These are phyloP conservation scores for Papilio aristodemus DNA, from an alignment of 1,140 invertebrate species.

Conservation along the genomic window DNA sequence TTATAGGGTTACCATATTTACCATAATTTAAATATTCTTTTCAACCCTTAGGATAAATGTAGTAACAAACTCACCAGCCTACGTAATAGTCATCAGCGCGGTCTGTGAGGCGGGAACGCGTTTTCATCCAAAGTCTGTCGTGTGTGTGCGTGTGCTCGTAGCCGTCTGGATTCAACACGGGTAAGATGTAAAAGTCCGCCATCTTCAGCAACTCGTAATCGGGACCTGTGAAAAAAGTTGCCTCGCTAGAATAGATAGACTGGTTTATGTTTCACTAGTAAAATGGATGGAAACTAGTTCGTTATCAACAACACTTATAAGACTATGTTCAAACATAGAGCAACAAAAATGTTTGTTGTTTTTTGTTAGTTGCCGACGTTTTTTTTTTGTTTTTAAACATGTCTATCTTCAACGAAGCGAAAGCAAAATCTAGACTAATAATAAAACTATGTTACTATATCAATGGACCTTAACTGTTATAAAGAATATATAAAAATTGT, in stretches of 20 bases:
- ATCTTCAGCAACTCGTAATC: constrained; percentile 82
- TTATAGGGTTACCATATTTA: too few species aligned
- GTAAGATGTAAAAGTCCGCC: constrained; percentile 89
- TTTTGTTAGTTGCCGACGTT: neutral
- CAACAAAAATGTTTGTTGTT: neutral
- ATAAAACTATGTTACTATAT: too few species aligned
- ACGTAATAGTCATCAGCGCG: constrained; percentile 70
- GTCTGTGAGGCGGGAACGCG: constrained; percentile 82
- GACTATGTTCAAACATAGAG: neutral
- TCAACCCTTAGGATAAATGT: neutral
- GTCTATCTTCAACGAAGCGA: neutral
- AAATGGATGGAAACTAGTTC: constrained; percentile 28
- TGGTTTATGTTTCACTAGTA: neutral
- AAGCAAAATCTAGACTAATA: neutral
- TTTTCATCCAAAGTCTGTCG: constrained; percentile 91
- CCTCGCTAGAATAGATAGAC: too few species aligned
- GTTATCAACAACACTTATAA: neutral
- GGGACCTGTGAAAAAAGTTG: constrained; percentile 59
- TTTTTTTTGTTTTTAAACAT: neutral
- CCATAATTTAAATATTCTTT: too few species aligned
- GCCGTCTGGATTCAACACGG: constrained; percentile 90
- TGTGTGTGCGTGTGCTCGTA: constrained; percentile 88
- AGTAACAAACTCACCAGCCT: constrained; percentile 61
- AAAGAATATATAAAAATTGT: too few species aligned
- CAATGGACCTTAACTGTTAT: too few species aligned